Conservation (phyloP, 1,140 invertebrate genomes). For the Agrypnia vestita region DNA sequence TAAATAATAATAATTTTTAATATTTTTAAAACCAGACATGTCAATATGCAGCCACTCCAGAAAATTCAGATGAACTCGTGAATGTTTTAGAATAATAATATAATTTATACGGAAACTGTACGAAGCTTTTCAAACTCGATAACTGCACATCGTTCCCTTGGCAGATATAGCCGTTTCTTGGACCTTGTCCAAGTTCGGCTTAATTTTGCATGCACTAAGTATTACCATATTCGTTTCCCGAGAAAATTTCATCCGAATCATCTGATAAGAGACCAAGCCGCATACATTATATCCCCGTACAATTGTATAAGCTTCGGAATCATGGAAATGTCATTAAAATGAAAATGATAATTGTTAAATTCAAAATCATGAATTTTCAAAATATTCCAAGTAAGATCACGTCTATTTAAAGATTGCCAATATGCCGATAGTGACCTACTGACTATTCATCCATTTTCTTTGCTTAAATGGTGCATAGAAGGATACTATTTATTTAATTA, state of each 20-base stretch:
- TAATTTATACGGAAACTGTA: background rate
- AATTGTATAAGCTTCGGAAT: background rate
- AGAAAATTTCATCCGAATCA: conserved; percentile 11
- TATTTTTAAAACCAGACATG: too few species aligned
- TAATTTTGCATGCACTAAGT: background rate
- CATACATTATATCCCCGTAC: background rate
- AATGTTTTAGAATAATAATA: too few species aligned
- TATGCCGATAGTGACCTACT: background rate
- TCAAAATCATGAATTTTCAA: background rate
- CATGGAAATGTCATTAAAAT: background rate
- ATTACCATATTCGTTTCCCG: conserved; percentile 22
- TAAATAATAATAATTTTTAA: too few species aligned
- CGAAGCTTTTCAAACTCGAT: conserved; percentile 6
- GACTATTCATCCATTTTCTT: too few species aligned
- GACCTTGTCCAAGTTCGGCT: background rate
- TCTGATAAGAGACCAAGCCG: conserved; percentile 5
- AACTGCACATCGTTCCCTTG: background rate
- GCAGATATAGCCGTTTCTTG: background rate
- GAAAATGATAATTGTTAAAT: background rate
- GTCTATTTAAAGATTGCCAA: background rate
- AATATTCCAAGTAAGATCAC: background rate
- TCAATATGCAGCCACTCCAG: too few species aligned
- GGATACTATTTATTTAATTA: too few species aligned
- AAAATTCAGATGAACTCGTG: too few species aligned
- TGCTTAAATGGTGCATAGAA: too few species aligned